These are phyloP conservation scores for Intellagama lesueurii DNA, from an alignment of 2,797 vertebrate species.

Conservation along the genomic window DNA sequence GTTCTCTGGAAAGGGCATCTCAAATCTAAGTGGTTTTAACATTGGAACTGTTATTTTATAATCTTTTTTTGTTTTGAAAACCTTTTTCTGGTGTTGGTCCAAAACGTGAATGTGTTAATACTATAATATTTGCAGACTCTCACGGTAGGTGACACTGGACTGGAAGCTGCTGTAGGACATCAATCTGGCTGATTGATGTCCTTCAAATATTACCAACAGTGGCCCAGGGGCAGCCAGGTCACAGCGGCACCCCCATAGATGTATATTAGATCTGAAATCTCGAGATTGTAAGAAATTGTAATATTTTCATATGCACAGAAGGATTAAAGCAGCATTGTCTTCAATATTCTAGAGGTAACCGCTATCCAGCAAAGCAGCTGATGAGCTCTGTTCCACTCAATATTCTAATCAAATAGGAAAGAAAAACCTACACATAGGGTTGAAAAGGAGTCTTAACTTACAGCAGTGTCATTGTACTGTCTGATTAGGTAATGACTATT, in stretches of 20 bases:
- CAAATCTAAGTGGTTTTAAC: too few relatives aligned
- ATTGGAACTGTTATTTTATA: too few relatives aligned
- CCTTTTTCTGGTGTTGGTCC: background rate
- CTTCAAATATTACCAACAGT: background rate
- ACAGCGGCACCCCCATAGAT: background rate
- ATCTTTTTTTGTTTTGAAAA: too few relatives aligned
- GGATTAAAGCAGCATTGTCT: conserved; percentile 13
- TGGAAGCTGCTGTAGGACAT: too few relatives aligned
- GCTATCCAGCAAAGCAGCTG: conserved; percentile 39
- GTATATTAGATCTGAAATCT: background rate
- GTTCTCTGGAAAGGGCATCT: too few relatives aligned
- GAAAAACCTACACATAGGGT: conserved; percentile 27
- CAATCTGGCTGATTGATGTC: background rate
- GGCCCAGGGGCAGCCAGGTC: background rate
- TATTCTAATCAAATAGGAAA: conserved; percentile 46
- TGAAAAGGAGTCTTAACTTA: conserved; percentile 25
- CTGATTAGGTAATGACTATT: conserved; percentile 64
- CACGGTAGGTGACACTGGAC: background rate
- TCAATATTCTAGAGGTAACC: background rate
- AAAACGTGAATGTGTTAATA: background rate
- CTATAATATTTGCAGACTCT: too few relatives aligned
- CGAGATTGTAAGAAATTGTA: conserved; percentile 25
- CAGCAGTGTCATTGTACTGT: conserved; percentile 41
- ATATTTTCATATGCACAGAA: background rate
- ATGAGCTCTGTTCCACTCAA: background rate